Evolutionary conservation across 2,797 vertebrate genomes (phyloP).

Genomic region (Hipposideros larvatus): DNA sequence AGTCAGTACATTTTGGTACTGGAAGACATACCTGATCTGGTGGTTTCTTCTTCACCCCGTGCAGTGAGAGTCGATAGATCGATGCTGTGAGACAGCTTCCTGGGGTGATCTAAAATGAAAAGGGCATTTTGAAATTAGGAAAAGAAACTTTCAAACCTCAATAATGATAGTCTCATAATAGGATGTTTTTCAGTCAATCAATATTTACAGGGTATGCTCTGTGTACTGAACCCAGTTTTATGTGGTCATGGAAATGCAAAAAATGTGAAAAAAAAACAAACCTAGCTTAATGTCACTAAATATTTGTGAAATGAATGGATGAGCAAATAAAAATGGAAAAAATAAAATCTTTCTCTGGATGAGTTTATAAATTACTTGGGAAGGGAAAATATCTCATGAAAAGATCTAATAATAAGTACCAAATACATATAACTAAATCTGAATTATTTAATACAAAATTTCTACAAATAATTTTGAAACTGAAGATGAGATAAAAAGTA

Average conservation of each 20-base stretch:
- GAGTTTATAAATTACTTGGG: background rate
- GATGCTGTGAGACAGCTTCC: conserved; percentile 77
- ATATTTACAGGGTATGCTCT: background rate
- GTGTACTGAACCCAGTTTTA: background rate
- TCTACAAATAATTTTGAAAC: background rate
- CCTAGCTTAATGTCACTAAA: background rate
- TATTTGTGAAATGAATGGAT: background rate
- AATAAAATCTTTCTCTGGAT: background rate
- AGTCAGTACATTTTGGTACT: conserved; percentile 34
- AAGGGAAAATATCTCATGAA: background rate
- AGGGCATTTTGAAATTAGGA: conserved; percentile 81
- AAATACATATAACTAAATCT: background rate
- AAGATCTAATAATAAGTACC: background rate
- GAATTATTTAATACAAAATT: background rate
- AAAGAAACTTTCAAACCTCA: conserved; percentile 55
- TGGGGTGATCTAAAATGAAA: conserved; percentile 84
- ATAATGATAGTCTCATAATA: conserved; percentile 9
- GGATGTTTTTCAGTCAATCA: conserved; percentile 53
- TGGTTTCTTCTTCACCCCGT: conserved; percentile 48
- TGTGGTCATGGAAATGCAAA: background rate
- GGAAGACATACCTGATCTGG: conserved; percentile 69
- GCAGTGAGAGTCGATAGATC: conserved; percentile 74
- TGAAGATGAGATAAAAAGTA: background rate
- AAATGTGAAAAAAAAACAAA: background rate
- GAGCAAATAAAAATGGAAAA: background rate